phyloP scores from a whole-genome alignment of 2,797 vertebrate genomes.

The Typhlichthys eigenmanni region DNA sequence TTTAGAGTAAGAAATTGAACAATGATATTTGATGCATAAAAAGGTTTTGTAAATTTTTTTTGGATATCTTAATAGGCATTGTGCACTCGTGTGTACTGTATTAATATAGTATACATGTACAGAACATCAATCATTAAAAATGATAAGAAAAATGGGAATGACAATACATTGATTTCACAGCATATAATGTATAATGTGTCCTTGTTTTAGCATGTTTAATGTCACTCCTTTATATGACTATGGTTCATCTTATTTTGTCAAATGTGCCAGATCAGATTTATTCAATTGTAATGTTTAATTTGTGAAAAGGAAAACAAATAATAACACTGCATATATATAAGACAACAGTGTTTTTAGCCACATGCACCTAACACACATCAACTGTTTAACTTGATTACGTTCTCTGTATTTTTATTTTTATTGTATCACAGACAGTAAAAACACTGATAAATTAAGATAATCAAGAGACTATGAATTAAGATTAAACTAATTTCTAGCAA shows the following conservation, averaged over 20 bases:
- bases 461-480: background rate
- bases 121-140: too few relatives aligned
- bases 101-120: too few relatives aligned
- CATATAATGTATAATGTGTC: background rate
- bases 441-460: too few relatives aligned
- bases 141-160: background rate
- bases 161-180: constrained; percentile 3
- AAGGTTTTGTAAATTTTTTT: too few relatives aligned
- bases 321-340: constrained; percentile 19
- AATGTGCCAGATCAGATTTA: background rate
- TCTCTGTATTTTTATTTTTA: background rate
- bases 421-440: background rate
- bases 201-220: constrained; percentile 3
- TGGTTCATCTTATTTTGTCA: constrained; percentile 6
- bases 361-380: too few relatives aligned
- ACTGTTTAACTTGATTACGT: constrained; percentile 10
- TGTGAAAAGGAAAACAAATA: constrained; percentile 6
- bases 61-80: too few relatives aligned
- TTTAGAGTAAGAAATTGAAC: too few relatives aligned
- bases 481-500: too few relatives aligned
- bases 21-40: too few relatives aligned
- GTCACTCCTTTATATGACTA: background rate
- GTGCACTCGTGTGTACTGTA: too few relatives aligned
- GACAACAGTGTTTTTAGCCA: too few relatives aligned
- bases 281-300: too few relatives aligned